Conservation (phyloP, 37 sponge, comb jelly and placozoan genomes). For the Chondrosia reniformis region DNA sequence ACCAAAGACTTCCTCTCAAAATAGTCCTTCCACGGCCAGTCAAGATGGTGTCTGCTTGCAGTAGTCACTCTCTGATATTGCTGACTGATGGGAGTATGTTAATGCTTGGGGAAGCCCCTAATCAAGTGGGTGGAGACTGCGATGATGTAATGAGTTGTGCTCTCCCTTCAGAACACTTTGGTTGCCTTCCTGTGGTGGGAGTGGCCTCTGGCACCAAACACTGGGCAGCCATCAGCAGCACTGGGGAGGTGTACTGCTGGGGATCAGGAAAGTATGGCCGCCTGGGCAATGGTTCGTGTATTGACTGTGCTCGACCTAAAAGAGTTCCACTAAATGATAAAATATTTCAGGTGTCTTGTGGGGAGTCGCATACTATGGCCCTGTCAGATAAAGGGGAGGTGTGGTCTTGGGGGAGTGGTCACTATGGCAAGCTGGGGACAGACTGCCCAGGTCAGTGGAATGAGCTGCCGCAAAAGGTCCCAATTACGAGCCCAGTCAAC, state of each 20-base stretch:
- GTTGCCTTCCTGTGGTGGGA: background rate
- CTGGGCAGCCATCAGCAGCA: conserved; percentile 46
- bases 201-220: conserved; percentile 52
- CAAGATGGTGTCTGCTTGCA: conserved; percentile 34
- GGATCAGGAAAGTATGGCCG: conserved; percentile 41
- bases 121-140: conserved; percentile 57
- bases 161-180: conserved; percentile 15
- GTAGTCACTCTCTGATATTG: conserved; percentile 48
- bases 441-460: background rate
- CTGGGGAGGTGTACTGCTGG: conserved; percentile 36
- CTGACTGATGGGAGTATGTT: conserved; percentile 30
- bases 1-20: conserved; percentile 41
- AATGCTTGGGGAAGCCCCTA: conserved; percentile 63
- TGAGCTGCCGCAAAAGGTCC: conserved; percentile 10
- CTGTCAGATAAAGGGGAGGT: conserved; percentile 24
- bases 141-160: background rate
- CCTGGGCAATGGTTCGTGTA: conserved; percentile 33
- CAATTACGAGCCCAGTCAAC: background rate
- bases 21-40: background rate
- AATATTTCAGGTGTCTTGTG: conserved; percentile 41
- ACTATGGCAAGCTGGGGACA: conserved; percentile 48
- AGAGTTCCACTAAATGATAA: conserved; percentile 2
- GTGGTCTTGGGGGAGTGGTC: conserved; percentile 50
- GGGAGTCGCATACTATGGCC: conserved; percentile 55
- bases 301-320: background rate